Base-by-base conservation (phyloP, 1,140 invertebrate species). In the Ooceraea biroi region DNA sequence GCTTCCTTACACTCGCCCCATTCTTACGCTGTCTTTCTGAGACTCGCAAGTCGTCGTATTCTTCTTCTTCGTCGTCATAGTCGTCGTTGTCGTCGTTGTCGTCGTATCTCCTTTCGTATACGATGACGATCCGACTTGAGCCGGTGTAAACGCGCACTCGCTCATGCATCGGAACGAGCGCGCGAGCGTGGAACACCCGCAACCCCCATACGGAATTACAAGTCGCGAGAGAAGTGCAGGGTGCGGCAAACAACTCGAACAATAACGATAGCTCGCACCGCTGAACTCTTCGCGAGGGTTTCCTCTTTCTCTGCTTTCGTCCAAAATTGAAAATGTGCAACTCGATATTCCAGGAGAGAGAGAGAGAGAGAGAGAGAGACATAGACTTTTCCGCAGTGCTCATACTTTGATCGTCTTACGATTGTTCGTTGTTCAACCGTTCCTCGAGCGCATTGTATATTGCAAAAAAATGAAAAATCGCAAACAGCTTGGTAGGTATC, bases 181-280 rank as follows among this genome's bases (percentile, higher is more conserved):
- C 63, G 25, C 63, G 48, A 57, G n/a, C n/a, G n/a, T n/a, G n/a
- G n/a, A 69, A 69, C 48, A 66, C 55, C 5, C 63, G 65, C n/a
- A n/a, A n/a, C n/a, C n/a, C n/a, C n/a, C n/a, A n/a, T n/a, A n/a
- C 25, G 65, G 25, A 71, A 80, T 80, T 71, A 71, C 65, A 71
- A 80, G 25, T 36, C 76, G 65, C 50, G 52, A 44, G 65, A 46
- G 50, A 57, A 69, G 65, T 69, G 57, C 65, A 76, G 63, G 12
- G 22, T 44, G 22, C 50, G 63, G 30, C 36, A 58, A 80, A 80
- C 65, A 80, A 30, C 30, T 71, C n/a, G 22, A 80, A 69, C 76
- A 46, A 46, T 57, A 58, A 4, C 1, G 41, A 12, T 46, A 25
- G 19, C 50, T 36, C 30, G 36, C 36, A 36, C 25, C 36, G 30